Evolutionary conservation across 2,888 invertebrate genomes (phyloP).

Genomic region (Chrysolina americana): DNA sequence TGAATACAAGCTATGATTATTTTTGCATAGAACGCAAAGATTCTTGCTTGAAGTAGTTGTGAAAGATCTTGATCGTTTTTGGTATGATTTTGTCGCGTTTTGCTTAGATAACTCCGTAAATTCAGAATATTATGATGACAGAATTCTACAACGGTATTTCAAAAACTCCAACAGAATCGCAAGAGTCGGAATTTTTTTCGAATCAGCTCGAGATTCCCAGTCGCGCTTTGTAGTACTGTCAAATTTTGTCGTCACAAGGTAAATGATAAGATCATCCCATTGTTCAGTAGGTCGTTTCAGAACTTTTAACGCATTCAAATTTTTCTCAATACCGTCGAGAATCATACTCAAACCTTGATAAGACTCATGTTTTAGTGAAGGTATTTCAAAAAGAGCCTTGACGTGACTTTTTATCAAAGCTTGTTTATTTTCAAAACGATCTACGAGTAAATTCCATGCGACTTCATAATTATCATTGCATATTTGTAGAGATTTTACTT

Average conservation of each 20-base stretch:
- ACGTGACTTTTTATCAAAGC: conserved; percentile 18
- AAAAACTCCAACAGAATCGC: neutral
- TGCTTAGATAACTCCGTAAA: neutral
- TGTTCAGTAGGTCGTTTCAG: conserved; percentile 13
- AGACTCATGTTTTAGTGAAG: conserved; percentile 19
- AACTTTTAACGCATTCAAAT: conserved; percentile 19
- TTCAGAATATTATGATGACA: neutral
- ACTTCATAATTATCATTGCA: conserved; percentile 18
- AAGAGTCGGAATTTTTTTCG: neutral
- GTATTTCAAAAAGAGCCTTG: conserved; percentile 24
- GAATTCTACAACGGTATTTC: neutral
- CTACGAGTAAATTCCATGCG: conserved; percentile 24
- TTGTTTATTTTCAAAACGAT: conserved; percentile 20
- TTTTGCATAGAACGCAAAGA: conserved; percentile 21
- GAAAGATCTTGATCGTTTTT: conserved; percentile 11
- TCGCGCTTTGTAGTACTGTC: conserved; percentile 2
- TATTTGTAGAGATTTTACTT: conserved; percentile 7
- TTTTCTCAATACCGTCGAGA: conserved; percentile 23
- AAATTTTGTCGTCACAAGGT: conserved; percentile 1
- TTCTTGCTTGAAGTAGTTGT: conserved; percentile 14
- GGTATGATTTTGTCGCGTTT: neutral
- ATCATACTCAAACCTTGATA: conserved; percentile 5
- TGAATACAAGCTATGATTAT: conserved; percentile 15
- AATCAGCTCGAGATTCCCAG: conserved; percentile 2
- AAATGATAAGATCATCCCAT: conserved; percentile 24